Percentiles rank a stretch among this genome's conserved stretches.
Evolutionary conservation across 2,797 vertebrate genomes (phyloP).

Genomic region (Morelia viridis): DNA sequence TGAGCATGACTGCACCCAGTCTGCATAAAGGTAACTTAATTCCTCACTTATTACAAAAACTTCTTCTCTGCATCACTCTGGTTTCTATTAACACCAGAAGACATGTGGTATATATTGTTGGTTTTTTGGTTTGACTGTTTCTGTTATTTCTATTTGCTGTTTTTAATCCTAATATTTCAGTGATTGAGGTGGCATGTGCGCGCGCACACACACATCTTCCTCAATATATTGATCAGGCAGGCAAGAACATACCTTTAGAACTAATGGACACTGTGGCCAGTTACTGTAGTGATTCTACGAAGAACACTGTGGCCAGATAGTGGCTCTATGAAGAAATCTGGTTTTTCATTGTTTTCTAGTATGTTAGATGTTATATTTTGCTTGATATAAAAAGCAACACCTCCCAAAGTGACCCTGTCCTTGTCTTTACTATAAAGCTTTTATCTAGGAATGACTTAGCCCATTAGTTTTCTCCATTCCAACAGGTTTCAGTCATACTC

Average conservation of each 20-base stretch:
- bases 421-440: not conserved
- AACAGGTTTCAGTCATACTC: not conserved
- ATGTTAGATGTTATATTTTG: not conserved
- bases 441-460: not conserved
- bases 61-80: too few relatives aligned
- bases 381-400: not conserved
- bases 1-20: too few relatives aligned
- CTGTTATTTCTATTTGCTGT: too few relatives aligned
- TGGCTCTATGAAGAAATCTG: not conserved
- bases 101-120: too few relatives aligned
- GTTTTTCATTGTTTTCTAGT: not conserved
- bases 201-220: too few relatives aligned
- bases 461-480: not conserved
- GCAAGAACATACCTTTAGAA: not conserved
- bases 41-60: too few relatives aligned
- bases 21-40: too few relatives aligned
- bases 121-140: too few relatives aligned
- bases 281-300: not conserved
- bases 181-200: too few relatives aligned
- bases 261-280: not conserved
- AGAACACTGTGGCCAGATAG: not conserved
- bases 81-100: too few relatives aligned
- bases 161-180: too few relatives aligned
- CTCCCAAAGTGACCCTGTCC: not conserved
- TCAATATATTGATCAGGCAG: too few relatives aligned